Conservation (phyloP, 2,888 invertebrate species). For the Sinopyrophorus schimmeli region DNA sequence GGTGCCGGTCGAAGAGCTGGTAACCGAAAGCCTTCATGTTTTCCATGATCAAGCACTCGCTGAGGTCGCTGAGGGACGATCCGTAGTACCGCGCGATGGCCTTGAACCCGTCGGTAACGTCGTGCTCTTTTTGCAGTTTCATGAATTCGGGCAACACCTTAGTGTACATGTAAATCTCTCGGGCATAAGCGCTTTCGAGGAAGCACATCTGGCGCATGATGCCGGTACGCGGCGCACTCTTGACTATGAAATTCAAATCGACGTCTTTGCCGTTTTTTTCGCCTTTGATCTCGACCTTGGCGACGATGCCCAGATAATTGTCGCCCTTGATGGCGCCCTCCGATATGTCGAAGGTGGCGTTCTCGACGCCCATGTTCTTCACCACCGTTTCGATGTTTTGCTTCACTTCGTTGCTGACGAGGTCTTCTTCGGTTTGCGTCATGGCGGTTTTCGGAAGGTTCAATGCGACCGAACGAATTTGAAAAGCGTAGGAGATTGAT, state of each 20-base stretch:
- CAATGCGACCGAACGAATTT: no score
- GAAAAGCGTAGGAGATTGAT: no score
- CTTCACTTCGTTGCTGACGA: slow-evolving; percentile 4
- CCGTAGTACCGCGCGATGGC: slow-evolving; percentile 30
- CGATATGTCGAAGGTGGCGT: slow-evolving; percentile 2
- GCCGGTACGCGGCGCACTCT: slow-evolving; percentile 38
- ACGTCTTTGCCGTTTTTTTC: slow-evolving; percentile 21
- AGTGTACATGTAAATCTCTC: slow-evolving; percentile 44
- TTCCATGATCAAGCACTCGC: slow-evolving; percentile 39
- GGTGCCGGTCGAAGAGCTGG: no score
- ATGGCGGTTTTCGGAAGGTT: no score
- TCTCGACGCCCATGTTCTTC: background rate
- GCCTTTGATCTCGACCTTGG: slow-evolving; percentile 29
- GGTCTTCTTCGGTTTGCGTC: background rate
- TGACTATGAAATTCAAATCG: slow-evolving; percentile 40
- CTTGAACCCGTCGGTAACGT: slow-evolving; percentile 30
- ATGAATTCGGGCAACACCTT: slow-evolving; percentile 39
- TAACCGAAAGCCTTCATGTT: slow-evolving; percentile 38
- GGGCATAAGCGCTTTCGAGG: slow-evolving; percentile 34
- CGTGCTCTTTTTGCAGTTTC: slow-evolving; percentile 36
- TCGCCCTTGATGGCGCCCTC: slow-evolving; percentile 32
- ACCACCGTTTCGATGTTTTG: background rate
- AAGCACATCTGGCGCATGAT: slow-evolving; percentile 33
- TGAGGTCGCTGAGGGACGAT: slow-evolving; percentile 26
- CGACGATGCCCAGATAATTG: slow-evolving; percentile 42